Evolutionary conservation across 2,888 invertebrate genomes (phyloP).

Genomic region (Nemotelus nigrinus): DNA sequence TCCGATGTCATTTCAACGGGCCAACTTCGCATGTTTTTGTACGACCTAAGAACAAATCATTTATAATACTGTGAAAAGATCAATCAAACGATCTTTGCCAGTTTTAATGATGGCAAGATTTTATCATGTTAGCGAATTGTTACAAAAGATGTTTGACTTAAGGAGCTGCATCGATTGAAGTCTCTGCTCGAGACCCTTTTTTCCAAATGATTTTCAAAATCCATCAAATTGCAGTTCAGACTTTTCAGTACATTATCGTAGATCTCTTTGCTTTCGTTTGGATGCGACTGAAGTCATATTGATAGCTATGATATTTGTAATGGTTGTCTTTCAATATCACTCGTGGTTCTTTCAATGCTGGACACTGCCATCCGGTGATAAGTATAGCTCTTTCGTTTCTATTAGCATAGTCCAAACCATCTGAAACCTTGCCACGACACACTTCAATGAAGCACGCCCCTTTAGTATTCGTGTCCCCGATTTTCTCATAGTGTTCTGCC

Average conservation of each 20-base stretch:
- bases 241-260: constrained; percentile 56
- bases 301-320: constrained; percentile 77
- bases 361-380: constrained; percentile 95
- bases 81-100: no score
- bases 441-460: constrained; percentile 98
- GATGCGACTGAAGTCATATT: constrained; percentile 79
- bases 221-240: constrained; percentile 66
- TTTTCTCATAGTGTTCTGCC: constrained; percentile 83
- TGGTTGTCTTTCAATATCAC: constrained; percentile 86
- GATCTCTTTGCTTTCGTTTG: constrained; percentile 59
- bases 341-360: constrained; percentile 91
- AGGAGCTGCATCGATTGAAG: constrained; percentile 57
- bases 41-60: no score
- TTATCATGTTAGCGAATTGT: constrained; percentile 68
- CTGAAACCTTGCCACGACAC: constrained; percentile 96
- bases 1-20: no score
- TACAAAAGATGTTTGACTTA: constrained; percentile 61
- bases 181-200: constrained; percentile 61
- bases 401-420: constrained; percentile 97
- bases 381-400: constrained; percentile 94
- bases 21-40: no score
- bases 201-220: constrained; percentile 70
- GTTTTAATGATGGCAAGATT: constrained; percentile 56
- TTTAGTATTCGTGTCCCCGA: constrained; percentile 75
- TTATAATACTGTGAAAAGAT: no score